phyloP scores from a whole-genome alignment of 2,113 vertebrate genomes.

The Pangasianodon hypophthalmus region DNA sequence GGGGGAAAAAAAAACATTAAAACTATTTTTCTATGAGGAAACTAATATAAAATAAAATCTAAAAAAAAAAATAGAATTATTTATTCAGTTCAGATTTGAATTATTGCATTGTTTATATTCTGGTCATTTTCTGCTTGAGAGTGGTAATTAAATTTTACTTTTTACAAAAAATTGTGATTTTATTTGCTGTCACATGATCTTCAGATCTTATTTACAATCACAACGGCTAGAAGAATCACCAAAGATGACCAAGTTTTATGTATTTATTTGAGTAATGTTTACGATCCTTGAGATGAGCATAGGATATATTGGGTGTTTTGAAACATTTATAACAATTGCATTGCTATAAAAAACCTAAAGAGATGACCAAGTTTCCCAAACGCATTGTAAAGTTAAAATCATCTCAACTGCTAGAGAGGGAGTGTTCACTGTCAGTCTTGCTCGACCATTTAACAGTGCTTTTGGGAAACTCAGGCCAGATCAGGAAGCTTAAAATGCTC shows the following conservation, averaged over 20 bases:
- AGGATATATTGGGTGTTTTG: not conserved
- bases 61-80: too few relatives aligned
- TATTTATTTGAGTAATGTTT: not conserved
- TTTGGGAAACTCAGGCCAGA: not conserved
- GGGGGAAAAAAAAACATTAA: not conserved
- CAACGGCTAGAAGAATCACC: not conserved
- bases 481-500: constrained; percentile 1
- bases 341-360: not conserved
- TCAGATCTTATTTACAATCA: not conserved
- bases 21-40: not conserved
- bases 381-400: constrained; percentile 8
- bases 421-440: not conserved
- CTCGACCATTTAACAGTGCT: not conserved
- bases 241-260: not conserved
- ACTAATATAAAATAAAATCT: not conserved
- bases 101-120: not conserved
- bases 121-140: not conserved
- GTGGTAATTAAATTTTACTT: not conserved
- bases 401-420: not conserved
- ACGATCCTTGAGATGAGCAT: not conserved
- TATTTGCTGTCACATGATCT: not conserved
- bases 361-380: not conserved
- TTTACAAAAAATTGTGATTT: not conserved
- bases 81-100: not conserved
- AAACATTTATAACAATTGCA: not conserved